Evolutionary conservation across 1,140 invertebrate genomes (phyloP).

Genomic region (Tetramorium simillimum): DNA sequence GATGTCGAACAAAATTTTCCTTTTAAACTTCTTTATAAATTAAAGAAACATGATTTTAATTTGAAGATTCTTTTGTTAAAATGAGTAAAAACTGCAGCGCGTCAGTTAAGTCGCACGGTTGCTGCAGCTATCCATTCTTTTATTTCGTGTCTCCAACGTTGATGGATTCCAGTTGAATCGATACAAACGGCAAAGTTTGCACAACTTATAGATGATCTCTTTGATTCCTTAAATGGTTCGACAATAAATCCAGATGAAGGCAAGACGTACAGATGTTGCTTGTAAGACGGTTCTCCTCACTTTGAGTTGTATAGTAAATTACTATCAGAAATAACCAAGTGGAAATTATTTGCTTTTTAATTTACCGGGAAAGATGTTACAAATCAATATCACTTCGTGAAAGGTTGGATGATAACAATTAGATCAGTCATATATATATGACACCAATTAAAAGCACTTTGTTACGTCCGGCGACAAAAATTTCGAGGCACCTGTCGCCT

Average conservation of each 20-base stretch:
- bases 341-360: neutral
- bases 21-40: neutral
- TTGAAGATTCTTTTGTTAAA: neutral
- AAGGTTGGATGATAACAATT: neutral
- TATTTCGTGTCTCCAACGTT: neutral
- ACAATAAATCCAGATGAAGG: neutral
- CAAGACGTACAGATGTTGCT: neutral
- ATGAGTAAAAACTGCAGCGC: neutral
- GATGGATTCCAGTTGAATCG: neutral
- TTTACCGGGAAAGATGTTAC: neutral
- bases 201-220: neutral
- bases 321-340: neutral
- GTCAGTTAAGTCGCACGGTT: neutral
- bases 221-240: neutral
- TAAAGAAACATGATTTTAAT: constrained; percentile 8
- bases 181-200: neutral
- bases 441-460: neutral
- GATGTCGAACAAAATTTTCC: neutral
- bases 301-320: neutral
- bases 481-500: too few relatives aligned
- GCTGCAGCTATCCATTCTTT: neutral
- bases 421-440: neutral
- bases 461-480: too few relatives aligned
- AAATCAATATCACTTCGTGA: neutral
- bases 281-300: neutral